Evolutionary conservation across 2,888 invertebrate genomes (phyloP).

Genomic region (Cataglyphis altisquamis): DNA sequence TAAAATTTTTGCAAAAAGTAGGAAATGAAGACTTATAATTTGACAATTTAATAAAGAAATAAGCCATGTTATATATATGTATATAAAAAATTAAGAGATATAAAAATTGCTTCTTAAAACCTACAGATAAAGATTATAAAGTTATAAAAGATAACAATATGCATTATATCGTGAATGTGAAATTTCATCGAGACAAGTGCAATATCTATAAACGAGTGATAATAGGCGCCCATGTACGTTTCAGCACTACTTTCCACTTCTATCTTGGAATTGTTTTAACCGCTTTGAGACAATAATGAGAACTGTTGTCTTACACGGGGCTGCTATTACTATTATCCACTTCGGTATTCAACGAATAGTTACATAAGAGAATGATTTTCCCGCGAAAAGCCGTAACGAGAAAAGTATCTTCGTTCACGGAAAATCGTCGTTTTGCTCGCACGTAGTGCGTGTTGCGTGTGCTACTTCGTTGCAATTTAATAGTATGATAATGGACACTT

Average conservation of each 20-base stretch:
- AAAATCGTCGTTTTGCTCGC: constrained; percentile 6
- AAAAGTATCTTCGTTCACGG: constrained; percentile 44
- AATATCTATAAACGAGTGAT: neutral
- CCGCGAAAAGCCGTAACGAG: constrained; percentile 4
- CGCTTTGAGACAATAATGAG: constrained; percentile 3
- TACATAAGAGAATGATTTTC: constrained; percentile 22
- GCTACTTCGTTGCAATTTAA: neutral
- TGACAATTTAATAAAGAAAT: neutral
- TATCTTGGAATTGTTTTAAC: neutral
- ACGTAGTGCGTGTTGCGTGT: neutral
- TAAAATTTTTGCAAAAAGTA: neutral
- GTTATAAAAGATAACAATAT: neutral
- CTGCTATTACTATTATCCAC: constrained; percentile 38
- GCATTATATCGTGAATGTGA: neutral
- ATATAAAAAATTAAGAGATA: neutral
- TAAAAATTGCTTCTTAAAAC: neutral
- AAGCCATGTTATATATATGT: neutral
- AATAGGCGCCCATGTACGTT: neutral
- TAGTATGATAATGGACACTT: neutral
- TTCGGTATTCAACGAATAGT: constrained; percentile 18
- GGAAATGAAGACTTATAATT: neutral
- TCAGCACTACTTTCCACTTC: neutral
- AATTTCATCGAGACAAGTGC: neutral
- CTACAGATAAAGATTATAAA: neutral
- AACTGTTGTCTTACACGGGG: constrained; percentile 23